Evolutionary conservation across 2,113 vertebrate species (phyloP).

Genomic region (Athene noctua): DNA sequence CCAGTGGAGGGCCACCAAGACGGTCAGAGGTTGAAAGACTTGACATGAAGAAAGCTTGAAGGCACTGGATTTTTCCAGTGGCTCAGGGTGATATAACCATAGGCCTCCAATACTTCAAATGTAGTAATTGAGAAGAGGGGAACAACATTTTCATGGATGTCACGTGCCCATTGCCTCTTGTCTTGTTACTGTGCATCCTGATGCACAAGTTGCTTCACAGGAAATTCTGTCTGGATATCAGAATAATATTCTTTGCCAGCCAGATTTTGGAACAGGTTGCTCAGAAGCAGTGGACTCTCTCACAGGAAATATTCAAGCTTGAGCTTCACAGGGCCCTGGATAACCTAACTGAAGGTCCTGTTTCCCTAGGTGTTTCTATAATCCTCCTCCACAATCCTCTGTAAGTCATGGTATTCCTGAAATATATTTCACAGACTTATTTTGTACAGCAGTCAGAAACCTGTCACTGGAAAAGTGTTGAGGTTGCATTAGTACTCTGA

Average conservation of each 20-base stretch:
- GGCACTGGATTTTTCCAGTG: background rate
- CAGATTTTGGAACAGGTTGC: background rate
- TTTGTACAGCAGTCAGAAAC: background rate
- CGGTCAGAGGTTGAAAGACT: background rate
- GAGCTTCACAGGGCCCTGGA: background rate
- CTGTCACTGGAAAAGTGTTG: background rate
- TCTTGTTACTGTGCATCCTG: too few species aligned
- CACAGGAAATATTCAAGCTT: background rate
- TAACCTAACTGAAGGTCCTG: background rate
- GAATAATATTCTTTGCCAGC: background rate
- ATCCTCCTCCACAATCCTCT: background rate
- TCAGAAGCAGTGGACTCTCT: background rate
- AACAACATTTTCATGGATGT: background rate
- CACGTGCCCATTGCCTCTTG: too few species aligned
- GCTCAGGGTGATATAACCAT: background rate
- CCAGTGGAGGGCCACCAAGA: background rate
- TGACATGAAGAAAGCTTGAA: background rate
- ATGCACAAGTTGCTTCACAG: background rate
- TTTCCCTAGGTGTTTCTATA: background rate
- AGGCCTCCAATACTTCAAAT: background rate
- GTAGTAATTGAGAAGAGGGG: background rate
- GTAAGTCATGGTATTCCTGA: background rate
- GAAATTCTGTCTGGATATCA: background rate
- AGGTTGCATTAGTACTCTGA: background rate
- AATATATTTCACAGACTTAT: background rate